Percentiles rank a stretch among this genome's conserved stretches.
Conservation (phyloP, 2,113 vertebrate genomes). For the Arvicanthis niloticus region DNA sequence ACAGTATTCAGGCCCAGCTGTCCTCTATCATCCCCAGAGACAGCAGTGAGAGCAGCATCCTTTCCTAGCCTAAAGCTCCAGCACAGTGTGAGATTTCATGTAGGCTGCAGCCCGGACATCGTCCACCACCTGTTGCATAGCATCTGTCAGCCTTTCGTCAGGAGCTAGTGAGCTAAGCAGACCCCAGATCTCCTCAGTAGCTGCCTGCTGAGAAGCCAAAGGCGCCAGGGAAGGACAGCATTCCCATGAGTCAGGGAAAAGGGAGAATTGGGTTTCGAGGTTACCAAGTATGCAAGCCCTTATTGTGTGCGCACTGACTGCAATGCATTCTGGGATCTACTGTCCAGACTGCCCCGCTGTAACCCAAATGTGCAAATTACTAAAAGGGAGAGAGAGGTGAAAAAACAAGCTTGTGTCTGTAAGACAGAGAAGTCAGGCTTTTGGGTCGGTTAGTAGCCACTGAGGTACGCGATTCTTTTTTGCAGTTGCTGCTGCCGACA, state of each 20-base stretch:
- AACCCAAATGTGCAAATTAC: conserved; percentile 88
- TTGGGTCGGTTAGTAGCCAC: conserved; percentile 86
- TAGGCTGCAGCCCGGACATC: conserved; percentile 65
- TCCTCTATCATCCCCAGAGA: conserved; percentile 76
- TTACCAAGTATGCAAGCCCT: conserved; percentile 78
- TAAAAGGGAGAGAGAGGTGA: conserved; percentile 62
- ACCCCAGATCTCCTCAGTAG: conserved; percentile 57
- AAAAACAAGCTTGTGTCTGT: conserved; percentile 63
- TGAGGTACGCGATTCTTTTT: conserved; percentile 90
- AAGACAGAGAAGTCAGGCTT: conserved; percentile 59
- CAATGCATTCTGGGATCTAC: conserved; percentile 76
- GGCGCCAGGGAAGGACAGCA: conserved; percentile 63
- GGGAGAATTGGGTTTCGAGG: conserved; percentile 49
- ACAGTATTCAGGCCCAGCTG: conserved; percentile 73
- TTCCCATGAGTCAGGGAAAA: conserved; percentile 50
- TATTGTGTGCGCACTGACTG: conserved; percentile 65
- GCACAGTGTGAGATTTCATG: conserved; percentile 78
- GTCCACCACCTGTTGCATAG: conserved; percentile 83
- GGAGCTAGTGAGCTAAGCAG: conserved; percentile 55
- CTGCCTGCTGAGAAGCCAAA: conserved; percentile 60
- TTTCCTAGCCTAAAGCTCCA: conserved; percentile 69
- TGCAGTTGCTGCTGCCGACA: conserved; percentile 91
- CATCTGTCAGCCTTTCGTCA: conserved; percentile 82
- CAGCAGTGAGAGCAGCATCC: conserved; percentile 77
- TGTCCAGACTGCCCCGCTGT: conserved; percentile 51